Evolutionary conservation across 2,113 vertebrate species (phyloP).

Genomic region (Hepsetus odoe): DNA sequence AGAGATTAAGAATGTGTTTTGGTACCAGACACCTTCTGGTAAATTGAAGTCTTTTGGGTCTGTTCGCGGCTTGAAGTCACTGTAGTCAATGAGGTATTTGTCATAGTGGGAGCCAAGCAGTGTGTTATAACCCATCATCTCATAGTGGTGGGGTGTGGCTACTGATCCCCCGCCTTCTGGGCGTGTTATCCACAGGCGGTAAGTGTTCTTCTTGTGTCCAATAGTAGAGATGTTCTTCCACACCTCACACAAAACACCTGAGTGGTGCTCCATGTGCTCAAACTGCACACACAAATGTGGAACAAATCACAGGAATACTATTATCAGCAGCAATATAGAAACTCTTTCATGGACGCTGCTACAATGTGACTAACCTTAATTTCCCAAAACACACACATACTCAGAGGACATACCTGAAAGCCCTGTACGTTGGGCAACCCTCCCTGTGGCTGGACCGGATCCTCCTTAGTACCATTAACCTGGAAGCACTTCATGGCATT

Average conservation of each 20-base stretch:
- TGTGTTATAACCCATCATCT: conserved; percentile 82
- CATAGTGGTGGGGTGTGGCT: conserved; percentile 73
- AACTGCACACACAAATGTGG: conserved; percentile 63
- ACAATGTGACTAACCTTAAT: too few species aligned
- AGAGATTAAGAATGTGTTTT: background rate
- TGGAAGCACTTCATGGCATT: conserved; percentile 82
- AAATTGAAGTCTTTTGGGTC: conserved; percentile 67
- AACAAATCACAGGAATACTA: background rate
- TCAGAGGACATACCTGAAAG: conserved; percentile 73
- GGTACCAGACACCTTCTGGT: conserved; percentile 76
- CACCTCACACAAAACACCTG: conserved; percentile 74
- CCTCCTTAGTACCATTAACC: conserved; percentile 77
- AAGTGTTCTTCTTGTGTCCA: conserved; percentile 78
- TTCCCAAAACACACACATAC: background rate
- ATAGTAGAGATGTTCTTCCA: conserved; percentile 78
- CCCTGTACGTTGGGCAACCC: conserved; percentile 69
- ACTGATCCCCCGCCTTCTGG: conserved; percentile 56
- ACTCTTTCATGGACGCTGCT: too few species aligned
- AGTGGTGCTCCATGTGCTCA: conserved; percentile 76
- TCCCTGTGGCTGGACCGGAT: conserved; percentile 65
- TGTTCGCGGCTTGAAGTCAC: conserved; percentile 69
- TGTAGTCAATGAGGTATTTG: conserved; percentile 80
- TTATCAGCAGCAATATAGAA: too few species aligned
- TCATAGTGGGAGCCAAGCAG: conserved; percentile 83
- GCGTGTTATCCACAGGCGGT: conserved; percentile 79